Conservation (phyloP, 2,888 invertebrate species). For the Xylota segnis region DNA sequence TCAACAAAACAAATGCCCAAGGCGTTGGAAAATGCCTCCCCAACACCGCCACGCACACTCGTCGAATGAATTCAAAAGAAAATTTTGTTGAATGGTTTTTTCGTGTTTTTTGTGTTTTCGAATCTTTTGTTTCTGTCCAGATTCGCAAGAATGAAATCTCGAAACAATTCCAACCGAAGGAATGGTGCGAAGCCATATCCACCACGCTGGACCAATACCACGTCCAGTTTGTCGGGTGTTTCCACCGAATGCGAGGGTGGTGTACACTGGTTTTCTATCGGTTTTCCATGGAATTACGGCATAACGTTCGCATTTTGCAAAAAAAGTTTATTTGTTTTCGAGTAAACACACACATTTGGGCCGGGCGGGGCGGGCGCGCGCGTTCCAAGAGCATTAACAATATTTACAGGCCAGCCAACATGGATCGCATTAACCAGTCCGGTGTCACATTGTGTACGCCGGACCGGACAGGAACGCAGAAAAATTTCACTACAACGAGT, state of each 20-base stretch:
- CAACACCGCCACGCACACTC: not conserved
- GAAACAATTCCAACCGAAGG: conserved; percentile 9
- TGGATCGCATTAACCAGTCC: conserved; percentile 20
- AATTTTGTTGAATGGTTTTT: not conserved
- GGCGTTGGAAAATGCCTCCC: conserved; percentile 1
- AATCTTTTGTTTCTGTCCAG: not conserved
- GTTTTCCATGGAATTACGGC: conserved; percentile 15
- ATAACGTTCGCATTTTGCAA: conserved; percentile 16
- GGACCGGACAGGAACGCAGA: conserved; percentile 1
- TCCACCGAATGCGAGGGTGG: not conserved
- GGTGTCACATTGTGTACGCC: conserved; percentile 20
- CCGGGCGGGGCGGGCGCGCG: not conserved
- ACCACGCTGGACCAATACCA: not conserved
- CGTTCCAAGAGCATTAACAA: conserved; percentile 18
- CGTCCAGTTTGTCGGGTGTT: not conserved
- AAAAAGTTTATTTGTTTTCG: conserved; percentile 35
- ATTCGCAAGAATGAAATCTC: not conserved
- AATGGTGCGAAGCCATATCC: conserved; percentile 4
- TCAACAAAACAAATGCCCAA: conserved; percentile 21
- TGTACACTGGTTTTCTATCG: conserved; percentile 16
- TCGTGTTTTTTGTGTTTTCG: not conserved
- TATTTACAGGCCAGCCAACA: conserved; percentile 15
- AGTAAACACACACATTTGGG: conserved; percentile 18
- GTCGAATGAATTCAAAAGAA: not conserved
- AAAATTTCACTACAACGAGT: too few species aligned